phyloP scores from a whole-genome alignment of 2,888 invertebrate species.

The Aromia moschata region DNA sequence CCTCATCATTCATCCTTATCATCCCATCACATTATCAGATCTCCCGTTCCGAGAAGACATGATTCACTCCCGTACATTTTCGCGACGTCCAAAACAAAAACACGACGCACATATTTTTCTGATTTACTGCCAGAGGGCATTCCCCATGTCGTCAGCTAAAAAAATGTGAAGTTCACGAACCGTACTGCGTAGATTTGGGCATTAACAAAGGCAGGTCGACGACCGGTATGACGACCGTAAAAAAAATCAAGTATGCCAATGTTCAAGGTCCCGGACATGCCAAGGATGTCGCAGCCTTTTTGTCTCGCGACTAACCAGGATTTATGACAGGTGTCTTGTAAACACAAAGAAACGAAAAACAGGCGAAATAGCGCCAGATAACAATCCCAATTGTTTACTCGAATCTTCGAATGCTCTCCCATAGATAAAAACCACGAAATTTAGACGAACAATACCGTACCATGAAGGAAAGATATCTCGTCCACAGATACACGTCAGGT shows the following conservation, averaged over 20 bases:
- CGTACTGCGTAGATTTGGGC: conserved; percentile 32
- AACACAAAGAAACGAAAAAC: conserved; percentile 8
- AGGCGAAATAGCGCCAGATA: neutral
- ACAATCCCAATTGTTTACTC: neutral
- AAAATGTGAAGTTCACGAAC: conserved; percentile 3
- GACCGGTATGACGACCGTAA: conserved; percentile 46
- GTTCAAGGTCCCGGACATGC: conserved; percentile 53
- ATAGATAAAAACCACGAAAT: conserved; percentile 2
- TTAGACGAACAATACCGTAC: conserved; percentile 2
- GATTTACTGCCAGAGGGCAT: neutral
- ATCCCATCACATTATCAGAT: neutral
- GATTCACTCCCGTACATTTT: neutral
- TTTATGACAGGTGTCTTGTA: conserved; percentile 11
- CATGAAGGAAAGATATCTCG: no score
- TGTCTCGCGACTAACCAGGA: conserved; percentile 1
- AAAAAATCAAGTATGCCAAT: conserved; percentile 31
- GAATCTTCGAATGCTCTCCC: neutral
- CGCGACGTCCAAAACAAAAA: neutral
- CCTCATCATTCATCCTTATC: no score
- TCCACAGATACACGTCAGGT: neutral
- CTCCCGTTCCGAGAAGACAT: neutral
- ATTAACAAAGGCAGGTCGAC: conserved; percentile 45
- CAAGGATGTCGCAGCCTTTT: conserved; percentile 24
- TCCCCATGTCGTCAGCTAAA: neutral
- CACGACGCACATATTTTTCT: neutral